These are phyloP conservation scores for Orchestes rusci DNA, from an alignment of 2,888 invertebrate species.

Conservation along the genomic window DNA sequence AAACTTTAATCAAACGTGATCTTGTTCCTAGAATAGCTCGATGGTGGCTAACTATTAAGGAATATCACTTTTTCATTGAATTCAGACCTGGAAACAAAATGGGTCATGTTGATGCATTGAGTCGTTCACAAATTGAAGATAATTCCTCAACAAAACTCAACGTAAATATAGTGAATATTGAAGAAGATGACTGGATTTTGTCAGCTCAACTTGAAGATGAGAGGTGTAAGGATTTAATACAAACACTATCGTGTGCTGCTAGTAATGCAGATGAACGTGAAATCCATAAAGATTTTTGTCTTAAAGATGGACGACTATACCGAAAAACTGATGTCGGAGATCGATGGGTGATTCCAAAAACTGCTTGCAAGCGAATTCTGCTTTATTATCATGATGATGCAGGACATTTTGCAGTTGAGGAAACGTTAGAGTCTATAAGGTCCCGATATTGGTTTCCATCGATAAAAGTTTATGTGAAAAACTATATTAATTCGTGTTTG, in stretches of 20 bases:
- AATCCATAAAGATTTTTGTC: conserved; percentile 18
- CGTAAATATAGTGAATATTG: background rate
- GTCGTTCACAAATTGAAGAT: conserved; percentile 9
- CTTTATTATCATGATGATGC: conserved; percentile 27
- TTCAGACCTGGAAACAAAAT: no score
- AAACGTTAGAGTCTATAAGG: conserved; percentile 26
- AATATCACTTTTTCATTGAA: no score
- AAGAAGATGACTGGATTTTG: conserved; percentile 1
- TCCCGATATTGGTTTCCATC: conserved; percentile 28
- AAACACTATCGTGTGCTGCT: background rate
- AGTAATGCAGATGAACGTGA: background rate
- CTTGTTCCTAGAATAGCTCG: no score
- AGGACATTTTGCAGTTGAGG: conserved; percentile 31
- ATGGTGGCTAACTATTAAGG: no score
- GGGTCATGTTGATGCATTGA: no score
- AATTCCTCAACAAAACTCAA: background rate
- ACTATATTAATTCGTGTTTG: conserved; percentile 30
- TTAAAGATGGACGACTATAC: conserved; percentile 23
- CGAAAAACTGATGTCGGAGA: conserved; percentile 14
- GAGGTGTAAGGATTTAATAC: background rate
- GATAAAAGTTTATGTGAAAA: conserved; percentile 29
- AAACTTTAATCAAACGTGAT: no score
- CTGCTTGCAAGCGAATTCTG: conserved; percentile 16
- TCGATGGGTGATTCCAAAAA: conserved; percentile 22
- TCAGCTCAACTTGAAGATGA: conserved; percentile 6